Base-by-base conservation (phyloP, 1,140 invertebrate genomes). In the Caenorhabditis latens region DNA sequence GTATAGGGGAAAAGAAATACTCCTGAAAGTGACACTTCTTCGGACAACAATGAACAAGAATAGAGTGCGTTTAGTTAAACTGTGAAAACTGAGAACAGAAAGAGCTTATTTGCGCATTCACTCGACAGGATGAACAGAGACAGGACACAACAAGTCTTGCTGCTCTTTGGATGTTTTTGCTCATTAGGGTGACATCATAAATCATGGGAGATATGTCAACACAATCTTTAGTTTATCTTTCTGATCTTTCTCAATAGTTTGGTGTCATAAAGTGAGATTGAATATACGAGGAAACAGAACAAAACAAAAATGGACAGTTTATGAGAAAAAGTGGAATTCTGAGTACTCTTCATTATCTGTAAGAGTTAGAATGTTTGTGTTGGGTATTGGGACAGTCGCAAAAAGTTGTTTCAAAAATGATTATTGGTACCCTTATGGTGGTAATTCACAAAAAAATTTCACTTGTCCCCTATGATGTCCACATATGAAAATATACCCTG, bases 21-120 rank as follows among this genome's bases (percentile, higher is more conserved):
- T 43, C 65, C 65, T 71, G 71, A 50, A 79, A 79, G 46, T 79
- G 71, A 79, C 53, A 79, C 71, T 50, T 79, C 46, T 79, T 79
- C 71, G n/a, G 71, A 79, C 71, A 79, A 79, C 71, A 79, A 50
- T 50, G 43, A 21, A 32, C 11, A 14, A 67, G 21, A 13, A 42
- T 6, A 79, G 14, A 50, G 71, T 50, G 46, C 21, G 46, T 79
- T 50, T 79, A 11, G 46, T 24, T 79, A 79, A 79, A 48, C 71
- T 79, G 71, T 50, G 46, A 24, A 79, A 79, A 53, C 9, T 79
- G 65, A 71, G 71, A 79, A 79, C 71, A 79, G 40, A n/a, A 71
- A 32, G 24, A 79, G 43, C 71, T 21, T 79, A 53, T 79, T 79
- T 79, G 71, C 71, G 71, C 71, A 79, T 50, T 50, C 46, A 50